Conservation (phyloP, 2,888 invertebrate species). For the Macrosiphum euphorbiae region DNA sequence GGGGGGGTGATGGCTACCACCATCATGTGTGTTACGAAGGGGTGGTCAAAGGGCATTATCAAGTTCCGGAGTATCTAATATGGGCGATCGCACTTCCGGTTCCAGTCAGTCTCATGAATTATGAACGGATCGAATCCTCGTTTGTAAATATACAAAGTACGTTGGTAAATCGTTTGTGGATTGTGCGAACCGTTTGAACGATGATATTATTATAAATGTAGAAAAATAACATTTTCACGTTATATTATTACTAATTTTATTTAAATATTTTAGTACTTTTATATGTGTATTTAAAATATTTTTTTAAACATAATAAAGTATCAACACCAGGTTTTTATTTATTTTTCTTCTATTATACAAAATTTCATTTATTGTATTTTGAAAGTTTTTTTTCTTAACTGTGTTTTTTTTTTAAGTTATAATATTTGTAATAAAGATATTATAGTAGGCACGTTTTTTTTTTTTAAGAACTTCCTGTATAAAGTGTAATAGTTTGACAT, state of each 20-base stretch:
- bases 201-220: too few species aligned
- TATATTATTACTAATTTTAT: neutral
- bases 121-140: neutral
- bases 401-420: neutral
- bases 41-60: neutral
- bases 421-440: neutral
- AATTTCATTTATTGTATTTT: neutral
- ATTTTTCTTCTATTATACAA: neutral
- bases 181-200: neutral
- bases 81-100: neutral
- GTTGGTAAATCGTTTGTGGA: neutral
- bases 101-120: neutral
- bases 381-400: neutral
- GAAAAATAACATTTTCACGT: neutral
- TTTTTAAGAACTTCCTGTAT: too few species aligned
- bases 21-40: neutral
- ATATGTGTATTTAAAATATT: neutral
- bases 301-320: neutral
- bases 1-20: neutral
- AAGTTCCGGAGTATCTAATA: neutral
- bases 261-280: neutral
- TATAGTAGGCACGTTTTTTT: too few species aligned
- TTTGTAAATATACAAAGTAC: neutral
- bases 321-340: neutral
- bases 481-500: too few species aligned